Evolutionary conservation across 1,140 invertebrate genomes (phyloP), one percentile per base, ranked within the genome.

Genomic region (Bombus superbus): DNA sequence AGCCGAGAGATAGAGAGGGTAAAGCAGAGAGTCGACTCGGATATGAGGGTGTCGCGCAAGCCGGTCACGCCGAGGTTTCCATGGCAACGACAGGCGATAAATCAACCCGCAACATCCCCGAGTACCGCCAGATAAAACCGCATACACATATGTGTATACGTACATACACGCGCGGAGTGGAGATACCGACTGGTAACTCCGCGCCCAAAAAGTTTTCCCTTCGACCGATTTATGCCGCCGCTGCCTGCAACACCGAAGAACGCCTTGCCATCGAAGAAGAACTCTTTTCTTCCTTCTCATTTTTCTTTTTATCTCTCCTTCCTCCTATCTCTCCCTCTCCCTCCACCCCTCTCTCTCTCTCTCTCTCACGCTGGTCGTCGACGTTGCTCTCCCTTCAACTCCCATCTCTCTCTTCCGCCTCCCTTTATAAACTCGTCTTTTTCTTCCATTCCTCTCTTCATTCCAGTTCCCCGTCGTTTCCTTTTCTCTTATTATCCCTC

Each of bases 1-100:
- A 66, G 11, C 76, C 40, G 76, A 47, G 83, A 68, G 77, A 86
- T 57, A 79, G 90, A 86, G 89, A 92, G 91, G 89, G 92, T 86
- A 88, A 92, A 89, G 87, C 90, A 89, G 91, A 89, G 88, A 92
- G 89, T 89, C 88, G 92, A 92, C 92, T 90, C 91, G 92, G 91
- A 94, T 94, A 94, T 94, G 94, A 94, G 94, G 94, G 94, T 94
- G 94, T 94, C 94, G 94, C 93, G 92, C 92, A 94, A 94, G 94
- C 94, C 93, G 92, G 93, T 94, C 94, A 94, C 93, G 94, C 93
- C 90, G 93, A 93, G 92, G 94, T 94, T 94, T 89, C 94, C 93
- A 94, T 94, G 93, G 94, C 92, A 94, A 94, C 94, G 91, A 92
- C 89, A 93, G 89, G 93, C 94, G 93, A 94, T 94, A 94, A 94